phyloP scores from a whole-genome alignment of 23 tunicate species.

The Corella eumyota region DNA sequence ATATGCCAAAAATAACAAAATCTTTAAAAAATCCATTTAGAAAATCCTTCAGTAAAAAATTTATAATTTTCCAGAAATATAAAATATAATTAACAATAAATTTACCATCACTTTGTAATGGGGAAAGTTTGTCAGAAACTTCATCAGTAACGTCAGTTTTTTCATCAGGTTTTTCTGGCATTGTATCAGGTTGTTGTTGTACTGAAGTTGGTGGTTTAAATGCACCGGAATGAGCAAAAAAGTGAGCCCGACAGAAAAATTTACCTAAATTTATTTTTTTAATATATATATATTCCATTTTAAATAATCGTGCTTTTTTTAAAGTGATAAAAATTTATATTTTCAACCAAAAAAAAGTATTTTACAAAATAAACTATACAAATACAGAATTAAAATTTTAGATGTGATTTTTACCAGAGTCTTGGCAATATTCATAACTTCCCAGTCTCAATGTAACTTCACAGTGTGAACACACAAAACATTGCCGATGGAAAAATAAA shows the following conservation, averaged over 20 bases:
- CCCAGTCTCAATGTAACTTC: slow-evolving; percentile 27
- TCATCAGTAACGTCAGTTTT: too few relatives aligned
- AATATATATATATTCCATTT: too few relatives aligned
- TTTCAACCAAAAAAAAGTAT: too few relatives aligned
- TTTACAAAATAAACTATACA: too few relatives aligned
- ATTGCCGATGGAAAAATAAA: slow-evolving; percentile 84
- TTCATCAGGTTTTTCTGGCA: too few relatives aligned
- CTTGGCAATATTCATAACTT: slow-evolving; percentile 33
- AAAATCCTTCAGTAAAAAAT: too few relatives aligned
- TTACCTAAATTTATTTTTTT: slow-evolving; percentile 12
- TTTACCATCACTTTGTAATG: slow-evolving; percentile 5
- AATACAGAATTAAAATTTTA: too few relatives aligned
- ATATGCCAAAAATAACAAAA: too few relatives aligned
- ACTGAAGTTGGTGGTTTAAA: slow-evolving; percentile 5
- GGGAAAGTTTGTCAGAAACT: not conserved
- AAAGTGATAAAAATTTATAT: too few relatives aligned
- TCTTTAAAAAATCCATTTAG: too few relatives aligned
- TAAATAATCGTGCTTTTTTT: too few relatives aligned
- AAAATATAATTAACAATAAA: not conserved
- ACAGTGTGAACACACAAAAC: slow-evolving; percentile 85
- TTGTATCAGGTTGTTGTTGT: not conserved
- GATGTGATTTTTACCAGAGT: slow-evolving; percentile 32
- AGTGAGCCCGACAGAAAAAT: slow-evolving; percentile 39
- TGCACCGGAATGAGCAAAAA: slow-evolving; percentile 22
- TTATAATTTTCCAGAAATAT: too few relatives aligned